A percentile compares a stretch with the other conserved stretches of the same genome.
Conservation (phyloP, 2,888 invertebrate species). For the Drosophila subquinaria region DNA sequence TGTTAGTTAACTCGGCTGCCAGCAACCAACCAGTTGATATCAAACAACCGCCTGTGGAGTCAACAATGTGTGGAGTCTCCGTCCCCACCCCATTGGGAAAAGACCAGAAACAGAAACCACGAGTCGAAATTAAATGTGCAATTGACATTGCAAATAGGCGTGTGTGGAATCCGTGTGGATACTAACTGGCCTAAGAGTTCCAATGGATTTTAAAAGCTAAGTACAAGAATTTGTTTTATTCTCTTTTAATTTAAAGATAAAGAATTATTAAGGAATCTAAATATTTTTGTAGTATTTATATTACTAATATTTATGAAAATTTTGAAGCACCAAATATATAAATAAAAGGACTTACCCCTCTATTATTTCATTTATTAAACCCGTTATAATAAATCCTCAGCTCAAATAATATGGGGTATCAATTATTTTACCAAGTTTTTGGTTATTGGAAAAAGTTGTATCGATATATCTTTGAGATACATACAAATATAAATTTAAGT, state of each 20-base stretch:
- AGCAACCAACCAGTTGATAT: conserved; percentile 46
- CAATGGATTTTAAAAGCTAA: neutral
- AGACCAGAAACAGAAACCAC: conserved; percentile 42
- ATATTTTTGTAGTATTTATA: too few relatives aligned
- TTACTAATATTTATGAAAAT: too few relatives aligned
- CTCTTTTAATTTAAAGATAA: neutral
- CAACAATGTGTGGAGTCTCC: conserved; percentile 27
- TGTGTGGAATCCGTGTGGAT: neutral
- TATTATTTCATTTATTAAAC: neutral
- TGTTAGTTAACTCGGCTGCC: conserved; percentile 12
- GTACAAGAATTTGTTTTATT: neutral
- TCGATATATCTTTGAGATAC: too few relatives aligned
- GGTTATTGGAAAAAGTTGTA: too few relatives aligned
- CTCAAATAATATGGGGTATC: neutral
- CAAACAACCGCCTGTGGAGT: conserved; percentile 62
- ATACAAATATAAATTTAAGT: too few relatives aligned
- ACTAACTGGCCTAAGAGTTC: neutral
- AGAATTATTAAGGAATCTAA: too few relatives aligned
- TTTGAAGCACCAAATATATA: neutral
- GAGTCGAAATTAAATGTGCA: conserved; percentile 40
- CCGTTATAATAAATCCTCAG: neutral
- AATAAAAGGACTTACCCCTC: neutral
- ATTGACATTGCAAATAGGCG: conserved; percentile 27
- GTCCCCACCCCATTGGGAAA: neutral
- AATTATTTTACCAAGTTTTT: neutral